A percentile compares a stretch with the other conserved stretches of the same genome.
Conservation (phyloP, 92 coral and sea anemone genomes). For the Siderastrea siderea region DNA sequence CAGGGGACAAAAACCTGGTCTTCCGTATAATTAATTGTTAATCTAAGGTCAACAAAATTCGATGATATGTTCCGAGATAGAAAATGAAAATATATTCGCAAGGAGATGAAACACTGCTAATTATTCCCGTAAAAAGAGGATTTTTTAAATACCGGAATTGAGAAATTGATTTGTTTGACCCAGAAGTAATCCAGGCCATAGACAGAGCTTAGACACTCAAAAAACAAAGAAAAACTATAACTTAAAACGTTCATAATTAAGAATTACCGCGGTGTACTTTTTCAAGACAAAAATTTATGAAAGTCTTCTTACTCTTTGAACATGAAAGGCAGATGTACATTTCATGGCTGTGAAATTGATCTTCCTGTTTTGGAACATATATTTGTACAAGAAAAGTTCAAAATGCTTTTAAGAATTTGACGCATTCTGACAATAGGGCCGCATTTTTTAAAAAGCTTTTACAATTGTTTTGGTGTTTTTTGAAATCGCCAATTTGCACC, state of each 20-base stretch:
- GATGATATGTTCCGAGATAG: background rate
- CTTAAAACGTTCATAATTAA: background rate
- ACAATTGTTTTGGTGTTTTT: conserved; percentile 27
- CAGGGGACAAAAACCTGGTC: conserved; percentile 57
- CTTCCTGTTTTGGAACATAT: conserved; percentile 5
- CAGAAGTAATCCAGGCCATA: background rate
- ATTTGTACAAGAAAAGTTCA: background rate
- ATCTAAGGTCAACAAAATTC: conserved; percentile 32
- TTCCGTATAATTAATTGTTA: conserved; percentile 64
- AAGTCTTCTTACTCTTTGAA: background rate
- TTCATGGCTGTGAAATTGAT: conserved; percentile 1
- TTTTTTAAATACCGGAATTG: background rate
- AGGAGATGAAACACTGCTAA: conserved; percentile 2
- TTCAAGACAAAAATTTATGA: background rate
- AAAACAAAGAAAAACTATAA: background rate
- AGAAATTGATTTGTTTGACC: background rate
- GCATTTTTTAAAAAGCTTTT: background rate
- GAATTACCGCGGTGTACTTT: conserved; percentile 3
- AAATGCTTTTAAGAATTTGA: conserved; percentile 21
- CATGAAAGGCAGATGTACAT: conserved; percentile 29
- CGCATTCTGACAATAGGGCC: background rate
- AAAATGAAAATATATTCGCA: background rate
- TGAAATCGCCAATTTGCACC: conserved; percentile 24
- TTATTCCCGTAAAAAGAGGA: background rate
- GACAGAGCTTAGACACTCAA: background rate